A percentile compares a stretch with the other conserved stretches of the same genome.
Conservation (phyloP, 2,888 invertebrate species). For the Beris chalybata region DNA sequence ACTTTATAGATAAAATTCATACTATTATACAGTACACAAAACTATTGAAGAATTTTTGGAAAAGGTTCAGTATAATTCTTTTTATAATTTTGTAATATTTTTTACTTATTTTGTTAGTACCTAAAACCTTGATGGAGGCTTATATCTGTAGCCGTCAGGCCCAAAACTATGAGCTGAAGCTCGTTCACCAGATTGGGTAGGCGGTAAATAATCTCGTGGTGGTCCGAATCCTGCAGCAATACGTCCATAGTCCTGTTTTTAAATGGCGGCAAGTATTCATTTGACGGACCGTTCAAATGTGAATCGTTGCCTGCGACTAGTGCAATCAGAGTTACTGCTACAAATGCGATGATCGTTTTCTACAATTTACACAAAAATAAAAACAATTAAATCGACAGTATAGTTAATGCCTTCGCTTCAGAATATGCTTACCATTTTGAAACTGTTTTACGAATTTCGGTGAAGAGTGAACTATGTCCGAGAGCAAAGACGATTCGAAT, state of each 20-base stretch:
- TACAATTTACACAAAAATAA: background rate
- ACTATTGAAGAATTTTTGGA: no score
- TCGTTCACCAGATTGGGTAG: slow-evolving; percentile 16
- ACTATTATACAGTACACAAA: no score
- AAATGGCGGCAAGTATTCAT: slow-evolving; percentile 24
- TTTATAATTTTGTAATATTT: no score
- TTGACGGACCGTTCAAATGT: slow-evolving; percentile 12
- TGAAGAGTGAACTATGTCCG: background rate
- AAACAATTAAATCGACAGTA: no score
- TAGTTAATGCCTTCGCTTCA: background rate
- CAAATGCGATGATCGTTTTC: slow-evolving; percentile 23
- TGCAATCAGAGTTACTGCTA: slow-evolving; percentile 9
- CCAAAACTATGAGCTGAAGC: slow-evolving; percentile 24
- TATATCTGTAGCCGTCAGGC: slow-evolving; percentile 19
- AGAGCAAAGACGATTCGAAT: background rate
- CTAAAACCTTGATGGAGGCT: slow-evolving; percentile 15
- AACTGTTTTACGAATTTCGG: background rate
- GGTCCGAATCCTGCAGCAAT: slow-evolving; percentile 24
- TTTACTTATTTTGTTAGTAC: background rate
- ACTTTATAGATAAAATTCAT: no score
- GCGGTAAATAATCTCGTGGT: slow-evolving; percentile 25
- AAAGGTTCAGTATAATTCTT: no score
- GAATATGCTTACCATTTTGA: slow-evolving; percentile 15
- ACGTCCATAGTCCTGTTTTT: slow-evolving; percentile 20
- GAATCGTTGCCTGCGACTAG: background rate